Percentiles rank a stretch among this genome's conserved stretches.
phyloP scores from a whole-genome alignment of 1,140 invertebrate genomes.

The Ips typographus region DNA sequence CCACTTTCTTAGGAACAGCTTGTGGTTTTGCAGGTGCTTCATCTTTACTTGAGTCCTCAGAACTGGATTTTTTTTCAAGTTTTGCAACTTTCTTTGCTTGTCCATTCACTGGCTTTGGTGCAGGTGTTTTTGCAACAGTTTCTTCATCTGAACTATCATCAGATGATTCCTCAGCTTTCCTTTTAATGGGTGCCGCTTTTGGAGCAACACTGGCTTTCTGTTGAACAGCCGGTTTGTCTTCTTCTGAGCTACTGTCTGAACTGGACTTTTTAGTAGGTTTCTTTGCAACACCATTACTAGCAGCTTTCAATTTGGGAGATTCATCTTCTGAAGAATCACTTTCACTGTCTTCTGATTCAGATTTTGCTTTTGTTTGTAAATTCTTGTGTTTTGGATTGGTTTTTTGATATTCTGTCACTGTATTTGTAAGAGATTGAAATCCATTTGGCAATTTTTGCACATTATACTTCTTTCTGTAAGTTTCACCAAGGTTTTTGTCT shows the following conservation, averaged over 20 bases:
- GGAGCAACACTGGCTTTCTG: conserved; percentile 15
- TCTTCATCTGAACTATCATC: conserved; percentile 36
- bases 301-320: conserved; percentile 24
- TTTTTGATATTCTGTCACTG: conserved; percentile 41
- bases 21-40: conserved; percentile 3
- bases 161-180: conserved; percentile 16
- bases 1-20: not conserved
- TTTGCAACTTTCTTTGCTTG: conserved; percentile 41
- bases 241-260: conserved; percentile 39
- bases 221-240: conserved; percentile 33
- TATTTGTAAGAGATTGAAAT: conserved; percentile 38
- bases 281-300: conserved; percentile 16
- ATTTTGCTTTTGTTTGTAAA: conserved; percentile 37
- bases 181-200: conserved; percentile 41
- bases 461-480: conserved; percentile 62
- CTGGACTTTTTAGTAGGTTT: conserved; percentile 28
- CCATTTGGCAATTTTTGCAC: conserved; percentile 43
- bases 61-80: conserved; percentile 27
- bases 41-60: conserved; percentile 23
- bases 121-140: conserved; percentile 7
- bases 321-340: conserved; percentile 43
- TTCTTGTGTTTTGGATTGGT: conserved; percentile 29
- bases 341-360: conserved; percentile 33
- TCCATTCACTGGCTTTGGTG: conserved; percentile 6
- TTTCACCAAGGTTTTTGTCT: conserved; percentile 59